Evolutionary conservation across 2,888 invertebrate genomes (phyloP).

Genomic region (Nomada ruficornis): DNA sequence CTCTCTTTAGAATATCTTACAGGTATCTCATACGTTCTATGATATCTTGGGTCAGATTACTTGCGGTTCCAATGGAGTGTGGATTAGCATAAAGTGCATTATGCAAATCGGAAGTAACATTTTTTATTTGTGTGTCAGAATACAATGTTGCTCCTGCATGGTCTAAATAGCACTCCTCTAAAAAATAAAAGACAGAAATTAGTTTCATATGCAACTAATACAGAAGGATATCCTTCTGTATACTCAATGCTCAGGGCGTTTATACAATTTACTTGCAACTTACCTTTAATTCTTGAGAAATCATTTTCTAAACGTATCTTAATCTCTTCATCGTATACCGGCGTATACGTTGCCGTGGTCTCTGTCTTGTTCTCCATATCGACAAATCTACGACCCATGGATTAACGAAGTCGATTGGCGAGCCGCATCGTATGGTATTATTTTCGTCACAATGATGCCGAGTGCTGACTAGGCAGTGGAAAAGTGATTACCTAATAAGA

Average conservation of each 20-base stretch:
- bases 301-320: constrained; percentile 71
- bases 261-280: constrained; percentile 21
- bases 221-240: background rate
- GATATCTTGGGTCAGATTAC: constrained; percentile 92
- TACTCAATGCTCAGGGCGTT: background rate
- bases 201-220: background rate
- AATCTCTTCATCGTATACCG: constrained; percentile 77
- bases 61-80: constrained; percentile 90
- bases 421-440: background rate
- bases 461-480: background rate
- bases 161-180: constrained; percentile 93
- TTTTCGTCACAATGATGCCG: background rate
- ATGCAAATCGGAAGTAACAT: constrained; percentile 88
- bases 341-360: constrained; percentile 61
- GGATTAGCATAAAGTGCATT: constrained; percentile 95
- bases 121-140: constrained; percentile 90
- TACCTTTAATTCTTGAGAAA: constrained; percentile 80
- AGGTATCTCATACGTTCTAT: constrained; percentile 93
- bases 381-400: background rate
- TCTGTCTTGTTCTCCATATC: constrained; percentile 68
- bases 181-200: constrained; percentile 60
- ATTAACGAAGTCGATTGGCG: background rate
- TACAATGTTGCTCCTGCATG: constrained; percentile 95
- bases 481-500: constrained; percentile 43
- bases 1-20: constrained; percentile 83